Evolutionary conservation across 2,797 vertebrate genomes (phyloP), one percentile per base, ranked within the genome.

Genomic region (Taeniopygia guttata): DNA sequence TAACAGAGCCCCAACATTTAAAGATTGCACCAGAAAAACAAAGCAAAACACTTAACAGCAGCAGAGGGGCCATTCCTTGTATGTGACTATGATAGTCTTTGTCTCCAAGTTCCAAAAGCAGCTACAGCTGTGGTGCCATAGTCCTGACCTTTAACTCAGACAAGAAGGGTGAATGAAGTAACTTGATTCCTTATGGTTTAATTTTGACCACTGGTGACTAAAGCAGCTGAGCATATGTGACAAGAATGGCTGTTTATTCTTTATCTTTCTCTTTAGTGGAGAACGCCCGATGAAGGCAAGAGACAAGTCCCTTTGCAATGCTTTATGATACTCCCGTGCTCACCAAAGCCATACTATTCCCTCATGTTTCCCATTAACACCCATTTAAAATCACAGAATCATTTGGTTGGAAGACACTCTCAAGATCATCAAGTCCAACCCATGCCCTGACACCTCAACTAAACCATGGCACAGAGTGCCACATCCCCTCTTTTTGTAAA

Each of bases 81-180:
- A 15, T 11, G 45, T 54, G 25, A 8, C 45, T 55, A 26, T 68
- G 25, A 26, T 42, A 21, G 36, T 55, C 40, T 7, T 46, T 34
- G 26, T 75, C 30, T 69, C 51, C 30, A 46, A 9, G 10, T 70
- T 88, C 79, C 49, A 68, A 76, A 72, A 81, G 46, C 30, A 81
- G 11, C 36, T 2, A 1, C 48, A 68, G 63, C 62, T 78, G 21
- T 64, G 5, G 43, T 22, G 23, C 13, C 0, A 0, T 34, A 58
- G 34, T 25, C 54, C 32, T 52, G 13, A 46, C 27, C 15, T 76
- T 80, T 67, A 48, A 52, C 6, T 67, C 21, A 16, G 55, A 27
- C 38, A 63, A 38, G 45, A 63, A 45, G 7, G 10, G 11, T 74
- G 38, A 84, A 73, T 29, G 72, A 56, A 84, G 21, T 81, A 63